Base-by-base conservation (phyloP, 1,140 invertebrate species). In the Drosophila persimilis region DNA sequence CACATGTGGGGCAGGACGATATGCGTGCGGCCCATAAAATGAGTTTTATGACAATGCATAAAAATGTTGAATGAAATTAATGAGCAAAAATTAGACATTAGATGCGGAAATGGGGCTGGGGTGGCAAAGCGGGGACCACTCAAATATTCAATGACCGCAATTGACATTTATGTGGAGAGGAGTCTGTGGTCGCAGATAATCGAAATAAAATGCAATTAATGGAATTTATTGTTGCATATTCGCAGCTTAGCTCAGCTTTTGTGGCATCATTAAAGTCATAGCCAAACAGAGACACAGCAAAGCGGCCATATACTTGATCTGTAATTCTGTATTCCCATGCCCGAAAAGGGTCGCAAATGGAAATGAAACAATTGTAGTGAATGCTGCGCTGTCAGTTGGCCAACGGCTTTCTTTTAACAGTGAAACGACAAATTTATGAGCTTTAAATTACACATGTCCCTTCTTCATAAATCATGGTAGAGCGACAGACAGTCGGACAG, bases 161-260 rank as follows among this genome's bases (percentile, higher is more conserved):
- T 86, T 88, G 78, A 78, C 81, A 83, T 86, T 86, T 88, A 86
- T 86, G 73, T 55, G 58, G 47, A 43, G 39, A 4, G 35, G 31
- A 31, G 51, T 24, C 26, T 29, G 41, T 43, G 26, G n/a, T 39
- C 29, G 48, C 60, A 61, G 56, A 64, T 81, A 86, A 86, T 88
- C 78, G 81, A 81, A 88, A 86, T 88, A 76, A 80, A 88, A 88
- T 88, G 83, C 83, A 88, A 88, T 88, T 88, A 88, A 88, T 88
- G 76, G 83, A 88, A 88, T 88, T 88, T 88, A 88, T 88, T 78
- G 78, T 78, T 88, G 83, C 83, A 56, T 13, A 79, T 73, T 73
- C 67, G 66, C 58, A 47, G 74, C 58, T 53, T 22, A 53, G 58
- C 44, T 75, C 50, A 55, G 54, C 31, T 60, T 20, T 13, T 22